Percentiles rank a stretch among this genome's conserved stretches.
These are phyloP conservation scores for Ariolimax columbianus DNA, from an alignment of 2,888 invertebrate genomes.

Conservation along the genomic window DNA sequence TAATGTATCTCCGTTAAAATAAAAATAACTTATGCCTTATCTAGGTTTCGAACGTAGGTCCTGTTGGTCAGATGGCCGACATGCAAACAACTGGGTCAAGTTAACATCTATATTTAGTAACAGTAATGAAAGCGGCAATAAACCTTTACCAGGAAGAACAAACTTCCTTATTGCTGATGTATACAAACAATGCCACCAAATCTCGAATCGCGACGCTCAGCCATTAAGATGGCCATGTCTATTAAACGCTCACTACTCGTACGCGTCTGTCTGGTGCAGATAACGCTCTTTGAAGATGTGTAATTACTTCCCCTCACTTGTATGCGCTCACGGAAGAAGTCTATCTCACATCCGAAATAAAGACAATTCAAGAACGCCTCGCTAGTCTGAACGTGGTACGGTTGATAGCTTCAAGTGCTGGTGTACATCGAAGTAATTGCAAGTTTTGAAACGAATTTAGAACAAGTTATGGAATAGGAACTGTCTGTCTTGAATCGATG, in stretches of 20 bases:
- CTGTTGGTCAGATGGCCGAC: too few relatives aligned
- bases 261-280: neutral
- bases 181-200: neutral
- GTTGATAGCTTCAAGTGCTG: neutral
- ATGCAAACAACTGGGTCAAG: too few relatives aligned
- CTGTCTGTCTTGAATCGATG: neutral
- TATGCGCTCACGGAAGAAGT: neutral
- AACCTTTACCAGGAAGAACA: neutral
- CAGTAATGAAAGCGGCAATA: neutral
- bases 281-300: neutral
- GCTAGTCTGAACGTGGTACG: conserved; percentile 1
- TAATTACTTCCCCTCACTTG: neutral
- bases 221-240: too few relatives aligned
- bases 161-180: neutral
- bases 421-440: neutral
- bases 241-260: too few relatives aligned
- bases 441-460: too few relatives aligned
- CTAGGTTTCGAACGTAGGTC: too few relatives aligned
- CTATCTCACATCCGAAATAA: conserved; percentile 1
- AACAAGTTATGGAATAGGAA: neutral
- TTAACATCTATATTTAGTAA: too few relatives aligned
- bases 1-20: too few relatives aligned
- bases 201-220: too few relatives aligned
- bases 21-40: too few relatives aligned
- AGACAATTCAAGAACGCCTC: neutral